Evolutionary conservation across 2,797 vertebrate genomes (phyloP).

Genomic region (Tapera naevia): DNA sequence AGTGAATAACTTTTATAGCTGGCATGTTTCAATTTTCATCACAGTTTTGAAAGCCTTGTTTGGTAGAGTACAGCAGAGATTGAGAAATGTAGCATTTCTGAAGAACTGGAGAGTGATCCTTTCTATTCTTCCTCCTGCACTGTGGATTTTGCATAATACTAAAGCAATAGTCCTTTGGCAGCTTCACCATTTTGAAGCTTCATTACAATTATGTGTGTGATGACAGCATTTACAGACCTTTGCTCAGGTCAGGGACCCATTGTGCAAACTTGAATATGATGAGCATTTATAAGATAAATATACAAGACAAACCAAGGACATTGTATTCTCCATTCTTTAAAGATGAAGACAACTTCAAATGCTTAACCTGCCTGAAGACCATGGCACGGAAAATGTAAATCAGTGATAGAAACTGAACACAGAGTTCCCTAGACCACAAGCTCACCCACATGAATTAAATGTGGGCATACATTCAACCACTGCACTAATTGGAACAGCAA

Average conservation of each 20-base stretch:
- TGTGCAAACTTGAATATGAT: conserved; percentile 44
- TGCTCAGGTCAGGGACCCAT: conserved; percentile 38
- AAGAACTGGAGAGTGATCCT: neutral
- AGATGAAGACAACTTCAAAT: conserved; percentile 16
- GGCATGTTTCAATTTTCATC: neutral
- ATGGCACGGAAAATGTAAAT: neutral
- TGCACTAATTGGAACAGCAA: neutral
- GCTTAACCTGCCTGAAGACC: neutral
- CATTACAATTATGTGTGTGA: conserved; percentile 18
- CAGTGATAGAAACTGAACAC: neutral
- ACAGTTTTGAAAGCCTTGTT: neutral
- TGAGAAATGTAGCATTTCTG: neutral
- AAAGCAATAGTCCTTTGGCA: neutral
- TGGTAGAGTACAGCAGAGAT: neutral
- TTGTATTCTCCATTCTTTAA: conserved; percentile 3
- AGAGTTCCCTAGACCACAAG: neutral
- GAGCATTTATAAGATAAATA: conserved; percentile 34
- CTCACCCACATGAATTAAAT: neutral
- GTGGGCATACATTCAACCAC: neutral
- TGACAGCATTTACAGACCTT: conserved; percentile 21
- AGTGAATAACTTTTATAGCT: neutral
- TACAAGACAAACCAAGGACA: conserved; percentile 24
- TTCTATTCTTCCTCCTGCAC: neutral
- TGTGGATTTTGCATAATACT: neutral
- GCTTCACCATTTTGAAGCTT: neutral